These are phyloP conservation scores for Ceratina calcarata DNA, from an alignment of 1,140 invertebrate genomes.

Conservation along the genomic window DNA sequence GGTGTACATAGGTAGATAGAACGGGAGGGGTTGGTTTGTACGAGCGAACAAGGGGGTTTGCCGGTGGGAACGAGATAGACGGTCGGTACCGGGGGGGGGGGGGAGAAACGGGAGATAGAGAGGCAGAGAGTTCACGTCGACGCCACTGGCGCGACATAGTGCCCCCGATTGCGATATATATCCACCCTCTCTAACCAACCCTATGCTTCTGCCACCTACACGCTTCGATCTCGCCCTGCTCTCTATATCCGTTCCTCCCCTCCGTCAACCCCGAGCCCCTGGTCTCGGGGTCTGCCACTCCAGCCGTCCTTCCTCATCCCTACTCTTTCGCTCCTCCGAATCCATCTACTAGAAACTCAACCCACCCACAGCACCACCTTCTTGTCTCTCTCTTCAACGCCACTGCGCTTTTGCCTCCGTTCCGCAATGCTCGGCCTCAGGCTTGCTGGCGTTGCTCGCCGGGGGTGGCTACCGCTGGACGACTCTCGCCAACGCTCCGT, in stretches of 20 bases:
- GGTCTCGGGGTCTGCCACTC: conserved; percentile 30
- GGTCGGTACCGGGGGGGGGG: neutral
- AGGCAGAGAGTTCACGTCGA: conserved; percentile 54
- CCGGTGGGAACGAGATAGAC: neutral
- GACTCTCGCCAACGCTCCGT: conserved; percentile 60
- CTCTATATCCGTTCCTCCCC: neutral
- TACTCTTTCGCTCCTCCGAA: conserved; percentile 41
- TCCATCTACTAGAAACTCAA: conserved; percentile 49
- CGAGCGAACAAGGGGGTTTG: conserved; percentile 43
- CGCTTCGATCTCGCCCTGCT: conserved; percentile 54
- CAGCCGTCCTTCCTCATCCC: conserved; percentile 42
- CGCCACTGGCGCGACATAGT: conserved; percentile 72
- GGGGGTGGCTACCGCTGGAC: conserved; percentile 40
- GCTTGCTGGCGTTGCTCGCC: conserved; percentile 35
- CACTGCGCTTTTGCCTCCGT: conserved; percentile 65
- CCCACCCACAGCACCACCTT: conserved; percentile 45
- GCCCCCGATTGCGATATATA: conserved; percentile 74
- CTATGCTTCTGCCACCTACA: conserved; percentile 67
- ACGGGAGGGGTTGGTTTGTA: conserved; percentile 45
- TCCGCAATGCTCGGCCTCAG: conserved; percentile 61
- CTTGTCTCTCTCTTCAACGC: conserved; percentile 53
- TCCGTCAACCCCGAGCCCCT: conserved; percentile 40
- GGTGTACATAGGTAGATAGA: conserved; percentile 30
- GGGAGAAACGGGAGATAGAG: neutral
- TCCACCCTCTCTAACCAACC: conserved; percentile 68